Conservation (phyloP, 2,888 invertebrate genomes). For the Lamellibrachia columna region DNA sequence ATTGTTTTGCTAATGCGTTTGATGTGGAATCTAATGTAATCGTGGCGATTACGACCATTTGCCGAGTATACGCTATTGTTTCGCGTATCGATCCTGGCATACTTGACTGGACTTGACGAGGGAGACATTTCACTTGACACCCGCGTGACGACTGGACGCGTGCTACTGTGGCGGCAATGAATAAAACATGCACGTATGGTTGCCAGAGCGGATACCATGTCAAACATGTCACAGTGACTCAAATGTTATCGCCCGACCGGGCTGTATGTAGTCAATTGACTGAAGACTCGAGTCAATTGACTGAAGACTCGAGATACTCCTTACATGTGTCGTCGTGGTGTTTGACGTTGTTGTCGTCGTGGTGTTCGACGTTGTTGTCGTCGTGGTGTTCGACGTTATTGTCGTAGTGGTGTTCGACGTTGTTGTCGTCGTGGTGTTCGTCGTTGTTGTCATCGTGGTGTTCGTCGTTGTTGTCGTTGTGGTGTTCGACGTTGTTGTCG, state of each 20-base stretch:
- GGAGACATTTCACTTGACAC: conserved; percentile 12
- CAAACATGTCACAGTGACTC: not conserved
- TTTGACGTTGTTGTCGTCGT: too few relatives aligned
- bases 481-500: too few relatives aligned
- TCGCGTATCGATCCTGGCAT: not conserved
- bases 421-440: too few relatives aligned
- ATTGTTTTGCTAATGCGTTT: not conserved
- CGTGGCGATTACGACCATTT: not conserved
- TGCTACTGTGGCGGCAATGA: not conserved
- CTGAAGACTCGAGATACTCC: too few relatives aligned
- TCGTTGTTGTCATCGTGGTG: too few relatives aligned
- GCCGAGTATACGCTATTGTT: not conserved
- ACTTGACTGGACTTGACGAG: not conserved
- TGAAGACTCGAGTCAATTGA: too few relatives aligned
- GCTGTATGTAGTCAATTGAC: too few relatives aligned
- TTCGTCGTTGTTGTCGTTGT: too few relatives aligned
- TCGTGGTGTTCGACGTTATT: too few relatives aligned
- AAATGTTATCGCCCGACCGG: too few relatives aligned
- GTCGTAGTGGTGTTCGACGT: too few relatives aligned
- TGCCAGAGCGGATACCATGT: not conserved
- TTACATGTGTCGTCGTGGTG: not conserved
- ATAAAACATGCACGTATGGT: not conserved
- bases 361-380: too few relatives aligned
- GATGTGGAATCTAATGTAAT: not conserved
- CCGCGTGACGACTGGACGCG: not conserved